phyloP scores from a whole-genome alignment of 2,888 invertebrate species.

The Xanthorhoe spadicearia region DNA sequence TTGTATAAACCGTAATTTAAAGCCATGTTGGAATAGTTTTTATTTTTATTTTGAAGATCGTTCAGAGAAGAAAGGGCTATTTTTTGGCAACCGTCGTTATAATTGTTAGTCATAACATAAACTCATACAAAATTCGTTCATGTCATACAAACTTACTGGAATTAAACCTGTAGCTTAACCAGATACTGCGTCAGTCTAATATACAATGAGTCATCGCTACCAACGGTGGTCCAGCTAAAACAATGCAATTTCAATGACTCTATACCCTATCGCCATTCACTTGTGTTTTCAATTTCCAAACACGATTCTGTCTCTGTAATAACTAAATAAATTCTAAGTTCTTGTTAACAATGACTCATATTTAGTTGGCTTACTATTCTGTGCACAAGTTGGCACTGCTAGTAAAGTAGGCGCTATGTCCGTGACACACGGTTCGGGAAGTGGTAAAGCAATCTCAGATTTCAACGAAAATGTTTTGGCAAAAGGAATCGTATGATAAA shows the following conservation, averaged over 20 bases:
- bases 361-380: slow-evolving; percentile 46
- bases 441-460: slow-evolving; percentile 3
- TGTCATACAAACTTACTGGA: too few relatives aligned
- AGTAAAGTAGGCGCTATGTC: slow-evolving; percentile 12
- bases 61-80: too few relatives aligned
- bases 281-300: slow-evolving; percentile 44
- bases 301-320: slow-evolving; percentile 39
- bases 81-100: too few relatives aligned
- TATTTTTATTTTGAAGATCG: too few relatives aligned
- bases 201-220: slow-evolving; percentile 14
- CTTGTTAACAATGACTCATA: slow-evolving; percentile 50
- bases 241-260: slow-evolving; percentile 36
- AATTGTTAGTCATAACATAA: too few relatives aligned
- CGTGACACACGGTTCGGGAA: slow-evolving; percentile 17
- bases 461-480: not conserved
- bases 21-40: not conserved
- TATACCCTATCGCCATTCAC: slow-evolving; percentile 35
- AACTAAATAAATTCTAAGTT: slow-evolving; percentile 41
- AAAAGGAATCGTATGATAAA: not conserved
- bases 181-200: not conserved
- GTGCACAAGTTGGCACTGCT: slow-evolving; percentile 30
- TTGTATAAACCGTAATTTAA: not conserved
- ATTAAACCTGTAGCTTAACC: not conserved
- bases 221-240: slow-evolving; percentile 20
- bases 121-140: too few relatives aligned